Evolutionary conservation across 2,797 vertebrate genomes (phyloP).

Genomic region (Moxostoma hubbsi): DNA sequence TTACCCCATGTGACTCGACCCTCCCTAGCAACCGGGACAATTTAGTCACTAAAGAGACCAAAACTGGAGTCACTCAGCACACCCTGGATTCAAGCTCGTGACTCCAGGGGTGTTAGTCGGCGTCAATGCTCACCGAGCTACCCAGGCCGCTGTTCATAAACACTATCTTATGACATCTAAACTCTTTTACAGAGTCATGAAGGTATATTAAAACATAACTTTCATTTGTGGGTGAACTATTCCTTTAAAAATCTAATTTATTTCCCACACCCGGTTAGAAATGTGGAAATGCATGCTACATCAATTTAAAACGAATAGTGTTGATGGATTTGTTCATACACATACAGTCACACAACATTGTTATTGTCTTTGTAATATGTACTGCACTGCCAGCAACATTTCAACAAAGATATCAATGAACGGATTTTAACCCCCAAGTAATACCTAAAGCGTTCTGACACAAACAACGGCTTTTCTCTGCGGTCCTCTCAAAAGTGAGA

Average conservation of each 20-base stretch:
- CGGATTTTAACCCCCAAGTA: neutral
- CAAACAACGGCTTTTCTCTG: neutral
- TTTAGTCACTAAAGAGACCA: too few relatives aligned
- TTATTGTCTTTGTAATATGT: neutral
- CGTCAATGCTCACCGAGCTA: too few relatives aligned
- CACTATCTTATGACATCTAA: too few relatives aligned
- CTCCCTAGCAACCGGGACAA: too few relatives aligned
- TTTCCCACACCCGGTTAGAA: constrained; percentile 7
- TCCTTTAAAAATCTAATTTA: neutral
- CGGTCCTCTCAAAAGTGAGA: constrained; percentile 6
- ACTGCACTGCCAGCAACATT: neutral
- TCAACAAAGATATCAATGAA: constrained; percentile 24
- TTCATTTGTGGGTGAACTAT: too few relatives aligned
- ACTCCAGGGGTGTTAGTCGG: too few relatives aligned
- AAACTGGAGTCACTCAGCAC: too few relatives aligned
- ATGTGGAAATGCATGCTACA: constrained; percentile 7
- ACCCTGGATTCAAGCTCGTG: too few relatives aligned
- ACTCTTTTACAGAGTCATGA: too few relatives aligned
- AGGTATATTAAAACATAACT: too few relatives aligned
- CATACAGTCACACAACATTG: constrained; percentile 16
- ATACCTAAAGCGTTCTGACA: constrained; percentile 20
- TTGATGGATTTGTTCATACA: constrained; percentile 23
- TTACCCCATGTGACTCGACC: too few relatives aligned
- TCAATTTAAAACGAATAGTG: constrained; percentile 13
- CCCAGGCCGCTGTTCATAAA: too few relatives aligned